Evolutionary conservation across 1,140 invertebrate genomes (phyloP).

Genomic region (Papilio xuthus): DNA sequence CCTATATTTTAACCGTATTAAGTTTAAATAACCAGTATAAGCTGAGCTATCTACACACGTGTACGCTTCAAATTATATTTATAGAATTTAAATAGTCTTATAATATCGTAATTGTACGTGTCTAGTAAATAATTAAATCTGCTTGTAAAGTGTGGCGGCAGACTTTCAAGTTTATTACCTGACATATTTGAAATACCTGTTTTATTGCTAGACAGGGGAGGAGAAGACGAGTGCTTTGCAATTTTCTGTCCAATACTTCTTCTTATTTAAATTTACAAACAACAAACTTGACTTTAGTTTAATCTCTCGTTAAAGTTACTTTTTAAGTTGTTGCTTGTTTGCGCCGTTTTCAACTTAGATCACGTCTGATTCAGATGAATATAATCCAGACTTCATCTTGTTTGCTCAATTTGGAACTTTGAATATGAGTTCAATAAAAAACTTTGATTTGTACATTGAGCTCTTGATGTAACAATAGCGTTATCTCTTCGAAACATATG

Average conservation of each 20-base stretch:
- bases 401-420: not conserved
- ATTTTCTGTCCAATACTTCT: constrained; percentile 53
- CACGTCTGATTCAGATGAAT: constrained; percentile 5
- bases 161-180: constrained; percentile 77
- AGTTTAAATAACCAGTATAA: too few species aligned
- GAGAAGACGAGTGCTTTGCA: constrained; percentile 42
- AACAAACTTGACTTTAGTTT: constrained; percentile 34
- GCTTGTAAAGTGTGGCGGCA: constrained; percentile 56
- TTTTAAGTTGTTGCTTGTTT: constrained; percentile 16
- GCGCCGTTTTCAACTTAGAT: not conserved
- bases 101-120: constrained; percentile 12
- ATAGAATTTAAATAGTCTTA: not conserved
- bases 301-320: constrained; percentile 21
- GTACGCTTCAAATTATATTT: not conserved
- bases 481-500: too few species aligned
- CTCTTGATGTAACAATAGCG: not conserved
- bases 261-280: constrained; percentile 44
- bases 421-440: constrained; percentile 1
- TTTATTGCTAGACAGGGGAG: constrained; percentile 65
- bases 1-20: too few species aligned
- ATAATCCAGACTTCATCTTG: constrained; percentile 1
- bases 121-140: constrained; percentile 52
- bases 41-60: too few species aligned
- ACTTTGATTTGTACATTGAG: not conserved
- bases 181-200: constrained; percentile 77